Evolutionary conservation across 2,888 invertebrate genomes (phyloP), one percentile per base, ranked within the genome.

Genomic region (Eledone cirrhosa): DNA sequence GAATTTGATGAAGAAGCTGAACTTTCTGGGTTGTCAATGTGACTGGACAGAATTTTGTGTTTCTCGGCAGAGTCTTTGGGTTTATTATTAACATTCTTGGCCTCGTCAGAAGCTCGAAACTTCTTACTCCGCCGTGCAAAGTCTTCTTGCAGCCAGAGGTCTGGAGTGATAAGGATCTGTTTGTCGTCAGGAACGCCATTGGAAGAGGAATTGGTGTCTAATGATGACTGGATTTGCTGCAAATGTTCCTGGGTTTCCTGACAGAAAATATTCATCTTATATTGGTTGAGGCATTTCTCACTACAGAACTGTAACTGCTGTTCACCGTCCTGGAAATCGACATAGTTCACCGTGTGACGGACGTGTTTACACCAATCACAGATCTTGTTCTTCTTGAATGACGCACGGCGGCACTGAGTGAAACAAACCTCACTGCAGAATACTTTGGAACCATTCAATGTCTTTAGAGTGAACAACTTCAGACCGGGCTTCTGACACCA

Each of bases 241-340:
- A 97, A 93, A 90, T 97, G 97, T 13, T 97, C 96, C 89, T 96
- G 95, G 8, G 97, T 96, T 92, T 97, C 97, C 77, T 95, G 94
- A 91, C 97, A 97, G 92, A 97, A 97, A 83, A 97, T 96, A 91
- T 97, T 96, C 97, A 97, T 97, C 92, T 97, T 97, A 93, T 97
- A 97, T 91, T 97, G 97, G 90, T 97, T 97, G 84, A 97, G 93
- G 89, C 97, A 97, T 92, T 96, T 96, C 91, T 97, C 96, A 75
- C 96, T 96, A 88, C 93, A 93, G 86, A 97, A 97, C 91, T 97
- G 97, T 74, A 97, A 92, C 88, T 96, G 96, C 31, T 95, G 95
- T 83, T 96, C 95, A 72, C 96, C 96, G 88, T 97, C 97, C 93
- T 96, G 94, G 86, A 96, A 96, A 91, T 97, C 97, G 27, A 97